A percentile compares a stretch with the other conserved stretches of the same genome.
Evolutionary conservation across 2,888 invertebrate genomes (phyloP).

Genomic region (Apoda limacodes): DNA sequence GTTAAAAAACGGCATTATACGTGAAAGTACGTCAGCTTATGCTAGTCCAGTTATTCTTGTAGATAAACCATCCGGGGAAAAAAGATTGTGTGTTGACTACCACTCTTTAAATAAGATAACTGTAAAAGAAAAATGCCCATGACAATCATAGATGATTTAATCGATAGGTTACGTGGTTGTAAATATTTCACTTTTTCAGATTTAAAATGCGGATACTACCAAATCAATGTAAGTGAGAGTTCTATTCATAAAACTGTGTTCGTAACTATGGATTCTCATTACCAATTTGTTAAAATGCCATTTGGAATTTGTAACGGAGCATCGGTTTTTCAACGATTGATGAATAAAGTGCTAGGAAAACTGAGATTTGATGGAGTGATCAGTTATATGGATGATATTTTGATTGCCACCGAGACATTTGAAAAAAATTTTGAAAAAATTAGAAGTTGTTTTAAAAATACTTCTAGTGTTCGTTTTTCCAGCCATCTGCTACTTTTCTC

Average conservation of each 20-base stretch:
- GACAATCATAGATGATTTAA: constrained; percentile 19
- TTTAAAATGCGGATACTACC: constrained; percentile 20
- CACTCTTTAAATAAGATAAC: constrained; percentile 26
- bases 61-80: constrained; percentile 19
- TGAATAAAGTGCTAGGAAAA: constrained; percentile 20
- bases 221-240: constrained; percentile 23
- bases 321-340: constrained; percentile 20
- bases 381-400: constrained; percentile 15
- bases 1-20: constrained; percentile 3
- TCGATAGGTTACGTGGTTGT: constrained; percentile 19
- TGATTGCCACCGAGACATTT: constrained; percentile 10
- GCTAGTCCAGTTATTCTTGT: constrained; percentile 18
- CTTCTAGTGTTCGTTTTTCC: constrained; percentile 14
- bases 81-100: constrained; percentile 23
- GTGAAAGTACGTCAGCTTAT: constrained; percentile 7
- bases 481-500: constrained; percentile 7
- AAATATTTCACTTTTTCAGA: constrained; percentile 17
- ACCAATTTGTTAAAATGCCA: constrained; percentile 20
- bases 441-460: too few relatives aligned
- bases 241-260: constrained; percentile 21
- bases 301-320: constrained; percentile 24
- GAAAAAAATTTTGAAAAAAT: constrained; percentile 14
- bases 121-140: constrained; percentile 23
- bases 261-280: constrained; percentile 22
- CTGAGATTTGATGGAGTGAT: constrained; percentile 9